A percentile compares a stretch with the other conserved stretches of the same genome.
phyloP scores from a whole-genome alignment of 2,113 vertebrate species.

The Etheostoma cragini region DNA sequence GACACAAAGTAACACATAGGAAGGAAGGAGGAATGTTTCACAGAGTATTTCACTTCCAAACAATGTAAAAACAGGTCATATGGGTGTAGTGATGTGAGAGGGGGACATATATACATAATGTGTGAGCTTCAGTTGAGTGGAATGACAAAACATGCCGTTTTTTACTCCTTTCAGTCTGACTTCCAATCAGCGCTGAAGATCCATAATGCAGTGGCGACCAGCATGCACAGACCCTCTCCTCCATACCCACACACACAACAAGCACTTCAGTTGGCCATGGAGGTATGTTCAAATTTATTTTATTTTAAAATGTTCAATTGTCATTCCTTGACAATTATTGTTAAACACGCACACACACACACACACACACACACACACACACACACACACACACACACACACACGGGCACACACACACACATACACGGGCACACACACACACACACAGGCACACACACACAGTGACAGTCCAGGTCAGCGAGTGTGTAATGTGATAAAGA shows the following conservation, averaged over 20 bases:
- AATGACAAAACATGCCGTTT: neutral
- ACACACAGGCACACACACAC: neutral
- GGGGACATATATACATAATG: neutral
- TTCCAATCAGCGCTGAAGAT: slow-evolving; percentile 98
- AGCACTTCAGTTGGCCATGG: slow-evolving; percentile 88
- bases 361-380: slow-evolving; percentile 6
- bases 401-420: slow-evolving; percentile 46
- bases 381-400: slow-evolving; percentile 51
- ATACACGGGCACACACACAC: slow-evolving; percentile 71
- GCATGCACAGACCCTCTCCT: slow-evolving; percentile 96
- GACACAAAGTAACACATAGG: neutral
- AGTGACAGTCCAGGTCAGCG: slow-evolving; percentile 8
- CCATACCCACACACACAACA: slow-evolving; percentile 92
- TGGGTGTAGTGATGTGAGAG: neutral
- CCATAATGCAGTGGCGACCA: slow-evolving; percentile 93
- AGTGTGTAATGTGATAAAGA: slow-evolving; percentile 38
- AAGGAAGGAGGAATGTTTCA: neutral
- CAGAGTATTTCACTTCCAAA: neutral
- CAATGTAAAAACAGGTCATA: no score
- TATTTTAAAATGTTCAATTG: neutral
- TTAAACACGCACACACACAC: neutral
- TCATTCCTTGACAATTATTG: neutral
- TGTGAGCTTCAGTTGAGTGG: neutral
- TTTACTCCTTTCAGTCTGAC: slow-evolving; percentile 80
- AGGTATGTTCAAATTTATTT: slow-evolving; percentile 50